Evolutionary conservation across 2,113 vertebrate genomes (phyloP).

Genomic region (Dendropsophus ebraccatus): DNA sequence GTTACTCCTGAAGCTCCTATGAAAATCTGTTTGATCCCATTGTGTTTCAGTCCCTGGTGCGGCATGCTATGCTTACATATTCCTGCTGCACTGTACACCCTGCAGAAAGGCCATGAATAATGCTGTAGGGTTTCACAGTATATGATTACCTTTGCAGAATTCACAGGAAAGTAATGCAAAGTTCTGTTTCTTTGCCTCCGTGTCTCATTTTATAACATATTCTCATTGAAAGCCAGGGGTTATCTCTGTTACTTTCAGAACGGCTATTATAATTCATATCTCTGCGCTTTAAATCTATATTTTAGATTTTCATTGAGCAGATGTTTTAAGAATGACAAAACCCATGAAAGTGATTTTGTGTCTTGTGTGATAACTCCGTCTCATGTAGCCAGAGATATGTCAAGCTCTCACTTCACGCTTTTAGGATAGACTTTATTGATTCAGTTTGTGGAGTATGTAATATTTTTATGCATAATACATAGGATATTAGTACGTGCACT

Average conservation of each 20-base stretch:
- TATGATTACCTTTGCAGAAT: background rate
- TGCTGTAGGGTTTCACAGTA: background rate
- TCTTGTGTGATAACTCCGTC: background rate
- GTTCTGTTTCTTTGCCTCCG: background rate
- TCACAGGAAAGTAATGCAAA: background rate
- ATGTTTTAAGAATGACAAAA: background rate
- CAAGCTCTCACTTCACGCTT: background rate
- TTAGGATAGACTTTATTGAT: background rate
- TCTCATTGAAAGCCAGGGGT: background rate
- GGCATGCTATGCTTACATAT: background rate
- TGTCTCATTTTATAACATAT: background rate
- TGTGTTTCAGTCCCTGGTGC: too few species aligned
- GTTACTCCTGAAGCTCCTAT: too few species aligned
- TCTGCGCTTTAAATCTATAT: background rate
- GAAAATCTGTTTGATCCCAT: too few species aligned
- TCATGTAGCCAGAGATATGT: background rate
- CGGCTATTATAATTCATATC: background rate
- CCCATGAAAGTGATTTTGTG: background rate
- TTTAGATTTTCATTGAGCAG: background rate
- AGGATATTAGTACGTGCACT: background rate
- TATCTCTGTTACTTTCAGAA: background rate
- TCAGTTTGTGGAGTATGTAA: background rate
- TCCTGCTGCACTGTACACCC: background rate
- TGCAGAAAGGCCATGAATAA: background rate
- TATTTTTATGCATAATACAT: slow-evolving; percentile 13